Percentiles rank a stretch among this genome's conserved stretches.
phyloP scores from a whole-genome alignment of 2,888 invertebrate genomes.

The Chydorus sphaericus region DNA sequence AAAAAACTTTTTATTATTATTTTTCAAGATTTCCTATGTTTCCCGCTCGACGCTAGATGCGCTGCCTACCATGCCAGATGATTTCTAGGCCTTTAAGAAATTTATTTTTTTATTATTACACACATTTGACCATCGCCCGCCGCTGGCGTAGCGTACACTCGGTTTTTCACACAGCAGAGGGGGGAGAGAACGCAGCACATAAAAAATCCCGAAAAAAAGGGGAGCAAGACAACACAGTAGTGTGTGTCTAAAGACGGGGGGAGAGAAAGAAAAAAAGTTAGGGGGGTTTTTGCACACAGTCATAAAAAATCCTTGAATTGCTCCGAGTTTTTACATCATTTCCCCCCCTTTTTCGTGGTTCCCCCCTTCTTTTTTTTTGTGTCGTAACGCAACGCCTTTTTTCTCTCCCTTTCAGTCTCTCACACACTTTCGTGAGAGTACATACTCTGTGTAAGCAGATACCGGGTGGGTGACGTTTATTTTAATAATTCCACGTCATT shows the following conservation, averaged over 20 bases:
- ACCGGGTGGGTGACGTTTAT: too few relatives aligned
- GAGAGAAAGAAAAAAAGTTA: not conserved
- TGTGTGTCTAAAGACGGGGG: not conserved
- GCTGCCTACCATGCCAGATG: slow-evolving; percentile 4
- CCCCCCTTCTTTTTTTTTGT: not conserved
- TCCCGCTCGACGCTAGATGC: slow-evolving; percentile 6
- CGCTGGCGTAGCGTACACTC: too few relatives aligned
- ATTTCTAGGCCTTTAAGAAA: too few relatives aligned
- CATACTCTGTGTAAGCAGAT: too few relatives aligned
- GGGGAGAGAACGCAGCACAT: not conserved
- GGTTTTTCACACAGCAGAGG: too few relatives aligned
- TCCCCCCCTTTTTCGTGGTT: not conserved
- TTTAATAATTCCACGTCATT: too few relatives aligned
- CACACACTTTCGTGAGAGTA: too few relatives aligned
- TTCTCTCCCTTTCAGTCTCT: too few relatives aligned
- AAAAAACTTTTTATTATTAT: too few relatives aligned
- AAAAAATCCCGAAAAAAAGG: not conserved
- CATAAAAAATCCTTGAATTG: slow-evolving; percentile 2
- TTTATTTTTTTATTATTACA: too few relatives aligned
- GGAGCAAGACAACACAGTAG: not conserved
- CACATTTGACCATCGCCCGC: too few relatives aligned
- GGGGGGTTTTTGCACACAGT: not conserved
- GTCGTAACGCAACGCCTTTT: not conserved
- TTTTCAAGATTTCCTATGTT: too few relatives aligned
- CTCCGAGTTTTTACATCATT: not conserved